Conservation (phyloP, 1,140 invertebrate genomes). For the Psilanteris sp. region DNA sequence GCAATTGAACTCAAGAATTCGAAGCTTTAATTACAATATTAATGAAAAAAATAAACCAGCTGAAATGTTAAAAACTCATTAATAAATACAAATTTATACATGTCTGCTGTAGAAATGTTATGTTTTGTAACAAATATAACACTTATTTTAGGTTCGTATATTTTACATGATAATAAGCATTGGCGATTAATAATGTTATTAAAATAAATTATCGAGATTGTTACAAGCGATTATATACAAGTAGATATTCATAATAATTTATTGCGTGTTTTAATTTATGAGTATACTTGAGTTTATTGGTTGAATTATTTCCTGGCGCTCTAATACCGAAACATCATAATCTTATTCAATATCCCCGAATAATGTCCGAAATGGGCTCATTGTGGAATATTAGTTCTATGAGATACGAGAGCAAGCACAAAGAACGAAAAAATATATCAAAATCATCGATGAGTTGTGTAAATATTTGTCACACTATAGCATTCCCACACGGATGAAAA, state of each 20-base stretch:
- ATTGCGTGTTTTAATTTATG: not conserved
- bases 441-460: not conserved
- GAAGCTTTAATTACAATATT: not conserved
- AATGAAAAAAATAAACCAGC: too few relatives aligned
- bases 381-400: not conserved
- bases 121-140: not conserved
- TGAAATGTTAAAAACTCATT: slow-evolving; percentile 1
- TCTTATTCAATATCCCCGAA: not conserved
- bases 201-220: slow-evolving; percentile 5
- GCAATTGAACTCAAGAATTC: not conserved
- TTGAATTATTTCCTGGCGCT: not conserved
- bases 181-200: slow-evolving; percentile 2
- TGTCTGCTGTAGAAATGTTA: not conserved
- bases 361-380: not conserved
- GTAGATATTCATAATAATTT: not conserved
- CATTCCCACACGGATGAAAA: too few relatives aligned
- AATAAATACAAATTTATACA: slow-evolving; percentile 1
- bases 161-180: not conserved
- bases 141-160: not conserved
- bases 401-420: not conserved
- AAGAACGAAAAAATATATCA: not conserved
- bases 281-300: not conserved
- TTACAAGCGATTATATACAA: not conserved
- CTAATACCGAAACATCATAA: not conserved
- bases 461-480: not conserved